Evolutionary conservation across 2,888 invertebrate genomes (phyloP), one percentile per base, ranked within the genome.

Genomic region (Acronicta psi): DNA sequence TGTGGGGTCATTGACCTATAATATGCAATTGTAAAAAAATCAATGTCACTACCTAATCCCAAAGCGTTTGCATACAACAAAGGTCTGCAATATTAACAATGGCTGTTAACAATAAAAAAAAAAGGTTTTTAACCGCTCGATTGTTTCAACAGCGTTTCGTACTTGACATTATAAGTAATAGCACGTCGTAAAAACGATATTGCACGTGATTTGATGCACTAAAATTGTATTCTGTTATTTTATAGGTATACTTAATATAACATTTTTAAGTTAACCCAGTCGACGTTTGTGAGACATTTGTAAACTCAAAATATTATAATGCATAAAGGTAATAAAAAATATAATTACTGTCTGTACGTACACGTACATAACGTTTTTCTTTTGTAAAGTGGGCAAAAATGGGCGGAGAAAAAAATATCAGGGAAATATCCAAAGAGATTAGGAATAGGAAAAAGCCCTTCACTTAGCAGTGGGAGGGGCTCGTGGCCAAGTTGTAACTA

Each of bases 51-150:
- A 79, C 77, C 75, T 79, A 80, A 82, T 80, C 74, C 74, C 59
- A 52, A 54, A 72, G 64, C 59, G 68, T 78, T 73, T 67, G 69
- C 64, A 73, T 73, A 77, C 78, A 79, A 80, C 77, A 77, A 83
- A 81, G 77, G 79, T 75, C 69, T 76, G 69, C 49, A 62, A 65
- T 77, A 74, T 74, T 78, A 81, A 85, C 84, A 84, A 84, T 81
- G 77, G 77, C 70, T 72, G 81, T 74, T 80, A 81, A 82, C 75
- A 81, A 81, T 79, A 75, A 83, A 83, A 80, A 83, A 80, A 69
- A 63, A 75, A 67, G 64, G 75, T 73, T 75, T 83, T 80, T 80
- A 82, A 80, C 77, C 75, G 78, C 59, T 65, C 77, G 75, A 84
- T 86, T 85, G 85, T 86, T 83, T 77, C 74, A 78, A 68, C 73